Evolutionary conservation across 2,888 invertebrate species (phyloP), one percentile per base, ranked within the genome.

Genomic region (Limnephilus lunatus): DNA sequence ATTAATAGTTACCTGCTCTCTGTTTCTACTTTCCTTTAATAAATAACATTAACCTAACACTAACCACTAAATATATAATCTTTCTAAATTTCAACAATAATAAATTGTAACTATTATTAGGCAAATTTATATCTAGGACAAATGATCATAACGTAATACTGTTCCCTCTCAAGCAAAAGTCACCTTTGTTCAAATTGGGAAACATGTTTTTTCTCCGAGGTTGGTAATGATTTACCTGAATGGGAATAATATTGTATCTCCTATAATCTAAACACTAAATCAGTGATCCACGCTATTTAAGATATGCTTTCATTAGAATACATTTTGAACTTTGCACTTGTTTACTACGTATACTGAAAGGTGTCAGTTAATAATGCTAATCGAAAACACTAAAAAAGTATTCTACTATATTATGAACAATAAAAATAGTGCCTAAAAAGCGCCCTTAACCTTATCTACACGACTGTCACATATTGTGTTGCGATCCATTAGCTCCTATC

Each of bases 31-130:
- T 68, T 68, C 68, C n/a, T 68, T n/a, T 68, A 7, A 68, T 68
- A 68, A 68, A 68, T 68, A 68, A 68, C 53, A 83, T 83, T 83
- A 30, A 32, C 25, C 15, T 83, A 83, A 83, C 83, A 35, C 35
- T 83, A 83, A 83, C 83, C 19, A 3, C 83, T 83, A 83, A 83
- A 35, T 68, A 83, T 83, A 83, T 83, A 35, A 44, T 83, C 32
- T 83, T 39, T 83, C 83, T 83, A 83, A 35, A 83, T 83, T 32
- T 83, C 15, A 83, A 83, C 83, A 83, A 83, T 31, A 68, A 68
- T 68, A 68, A 68, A 68, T n/a, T n/a, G 68, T 68, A 68, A 68
- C 25, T n/a, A n/a, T n/a, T 68, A 35, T 35, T 83, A 83, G 83
- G 83, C 83, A 83, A 31, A 83, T 83, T 19, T 44, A 39, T 83